phyloP scores from a whole-genome alignment of 1,140 invertebrate species.

The Caenorhabditis briggsae region DNA sequence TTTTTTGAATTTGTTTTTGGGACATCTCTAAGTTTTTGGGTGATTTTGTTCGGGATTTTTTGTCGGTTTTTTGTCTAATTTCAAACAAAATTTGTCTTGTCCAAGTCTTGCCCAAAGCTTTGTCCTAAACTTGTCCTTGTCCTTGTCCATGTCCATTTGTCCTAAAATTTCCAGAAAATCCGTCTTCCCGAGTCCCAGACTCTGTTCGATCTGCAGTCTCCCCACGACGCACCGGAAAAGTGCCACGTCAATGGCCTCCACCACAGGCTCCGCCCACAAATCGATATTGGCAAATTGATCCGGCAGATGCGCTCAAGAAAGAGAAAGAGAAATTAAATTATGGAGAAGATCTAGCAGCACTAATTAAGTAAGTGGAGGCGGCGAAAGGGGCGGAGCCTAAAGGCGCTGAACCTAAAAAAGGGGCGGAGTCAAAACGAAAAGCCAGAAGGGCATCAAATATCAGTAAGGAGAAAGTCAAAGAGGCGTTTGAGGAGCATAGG shows the following conservation, averaged over 20 bases:
- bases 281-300: constrained; percentile 61
- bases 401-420: background rate
- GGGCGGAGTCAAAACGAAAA: background rate
- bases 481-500: constrained; percentile 11
- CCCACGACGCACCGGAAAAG: background rate
- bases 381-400: background rate
- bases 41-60: background rate
- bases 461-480: constrained; percentile 30
- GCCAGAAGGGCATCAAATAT: constrained; percentile 9
- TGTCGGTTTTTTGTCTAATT: background rate
- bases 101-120: background rate
- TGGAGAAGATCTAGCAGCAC: constrained; percentile 33
- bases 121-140: too few species aligned
- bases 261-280: constrained; percentile 16
- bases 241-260: constrained; percentile 61
- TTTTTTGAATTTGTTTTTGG: background rate
- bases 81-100: background rate
- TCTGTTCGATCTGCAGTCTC: constrained; percentile 25
- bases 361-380: constrained; percentile 13
- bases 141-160: constrained; percentile 31
- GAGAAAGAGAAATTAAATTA: constrained; percentile 50
- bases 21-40: background rate
- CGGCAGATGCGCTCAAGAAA: constrained; percentile 22
- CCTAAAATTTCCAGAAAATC: constrained; percentile 19
- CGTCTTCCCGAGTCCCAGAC: constrained; percentile 28